A percentile compares a stretch with the other conserved stretches of the same genome.
Evolutionary conservation across 2,113 vertebrate species (phyloP).

Genomic region (Mesoclemmys tuberculata): DNA sequence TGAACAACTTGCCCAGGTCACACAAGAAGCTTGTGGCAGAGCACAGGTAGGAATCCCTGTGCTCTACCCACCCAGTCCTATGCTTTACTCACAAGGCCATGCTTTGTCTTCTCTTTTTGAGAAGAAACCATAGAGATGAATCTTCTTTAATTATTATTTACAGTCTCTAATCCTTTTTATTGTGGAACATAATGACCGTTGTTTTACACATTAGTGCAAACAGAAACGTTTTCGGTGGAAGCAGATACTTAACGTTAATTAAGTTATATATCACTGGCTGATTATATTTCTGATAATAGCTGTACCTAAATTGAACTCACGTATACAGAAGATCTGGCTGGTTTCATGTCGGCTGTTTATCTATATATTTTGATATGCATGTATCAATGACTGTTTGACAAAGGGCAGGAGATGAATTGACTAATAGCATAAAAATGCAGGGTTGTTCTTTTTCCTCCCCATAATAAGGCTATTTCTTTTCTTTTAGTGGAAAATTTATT

Average conservation of each 20-base stretch:
- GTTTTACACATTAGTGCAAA: conserved; percentile 30
- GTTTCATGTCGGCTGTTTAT: background rate
- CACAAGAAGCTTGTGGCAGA: background rate
- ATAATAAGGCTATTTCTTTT: background rate
- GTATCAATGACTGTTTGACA: background rate
- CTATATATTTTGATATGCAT: background rate
- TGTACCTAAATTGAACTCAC: background rate
- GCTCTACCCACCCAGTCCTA: background rate
- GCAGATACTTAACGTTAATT: background rate
- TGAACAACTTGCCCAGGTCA: background rate
- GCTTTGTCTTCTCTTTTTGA: background rate
- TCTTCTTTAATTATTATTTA: background rate
- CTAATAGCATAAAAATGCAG: background rate
- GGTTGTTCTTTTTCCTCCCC: background rate
- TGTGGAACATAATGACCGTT: background rate
- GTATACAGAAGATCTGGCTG: background rate
- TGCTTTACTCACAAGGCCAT: background rate
- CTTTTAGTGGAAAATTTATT: background rate
- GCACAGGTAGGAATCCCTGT: background rate
- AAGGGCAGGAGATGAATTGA: background rate
- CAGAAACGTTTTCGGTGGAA: conserved; percentile 12
- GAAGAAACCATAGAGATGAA: background rate
- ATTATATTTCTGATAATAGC: background rate
- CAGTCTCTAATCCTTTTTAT: background rate
- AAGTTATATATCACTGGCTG: background rate